Conservation (phyloP, 2,888 invertebrate genomes). For the Cephus sareptanus region DNA sequence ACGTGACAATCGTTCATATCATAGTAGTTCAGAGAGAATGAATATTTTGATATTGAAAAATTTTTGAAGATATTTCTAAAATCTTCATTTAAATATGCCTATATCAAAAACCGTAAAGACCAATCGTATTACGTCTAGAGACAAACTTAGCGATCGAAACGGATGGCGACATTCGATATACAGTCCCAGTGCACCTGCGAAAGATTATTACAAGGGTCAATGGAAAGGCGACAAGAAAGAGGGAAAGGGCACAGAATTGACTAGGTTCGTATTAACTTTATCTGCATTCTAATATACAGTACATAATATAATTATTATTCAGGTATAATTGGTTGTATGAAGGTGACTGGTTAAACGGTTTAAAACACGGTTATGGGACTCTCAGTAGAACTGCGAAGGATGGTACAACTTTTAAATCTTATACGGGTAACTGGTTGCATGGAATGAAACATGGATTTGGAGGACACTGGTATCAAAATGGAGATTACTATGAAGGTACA, state of each 20-base stretch:
- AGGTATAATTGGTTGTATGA: conserved; percentile 68
- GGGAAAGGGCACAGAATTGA: conserved; percentile 54
- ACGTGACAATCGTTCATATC: background rate
- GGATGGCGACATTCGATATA: conserved; percentile 71
- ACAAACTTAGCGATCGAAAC: conserved; percentile 63
- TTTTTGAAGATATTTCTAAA: background rate
- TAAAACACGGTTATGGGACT: conserved; percentile 72
- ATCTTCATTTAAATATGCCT: conserved; percentile 45
- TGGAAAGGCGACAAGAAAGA: conserved; percentile 70
- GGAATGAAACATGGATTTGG: conserved; percentile 73
- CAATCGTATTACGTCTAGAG: conserved; percentile 47
- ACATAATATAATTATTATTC: background rate
- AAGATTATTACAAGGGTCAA: conserved; percentile 69
- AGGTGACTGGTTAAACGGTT: conserved; percentile 71
- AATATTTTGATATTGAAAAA: background rate
- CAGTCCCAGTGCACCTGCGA: conserved; percentile 58
- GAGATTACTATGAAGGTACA: conserved; percentile 72
- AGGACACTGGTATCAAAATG: conserved; percentile 70
- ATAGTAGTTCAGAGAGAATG: background rate
- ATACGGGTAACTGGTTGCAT: conserved; percentile 72
- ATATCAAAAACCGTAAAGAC: conserved; percentile 67
- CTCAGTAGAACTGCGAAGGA: conserved; percentile 48
- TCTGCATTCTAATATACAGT: background rate
- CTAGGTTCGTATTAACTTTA: conserved; percentile 27
- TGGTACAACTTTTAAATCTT: conserved; percentile 46